Evolutionary conservation across 2,797 vertebrate species (phyloP), one percentile per base, ranked within the genome.

Genomic region (Poeciliopsis gracilis): DNA sequence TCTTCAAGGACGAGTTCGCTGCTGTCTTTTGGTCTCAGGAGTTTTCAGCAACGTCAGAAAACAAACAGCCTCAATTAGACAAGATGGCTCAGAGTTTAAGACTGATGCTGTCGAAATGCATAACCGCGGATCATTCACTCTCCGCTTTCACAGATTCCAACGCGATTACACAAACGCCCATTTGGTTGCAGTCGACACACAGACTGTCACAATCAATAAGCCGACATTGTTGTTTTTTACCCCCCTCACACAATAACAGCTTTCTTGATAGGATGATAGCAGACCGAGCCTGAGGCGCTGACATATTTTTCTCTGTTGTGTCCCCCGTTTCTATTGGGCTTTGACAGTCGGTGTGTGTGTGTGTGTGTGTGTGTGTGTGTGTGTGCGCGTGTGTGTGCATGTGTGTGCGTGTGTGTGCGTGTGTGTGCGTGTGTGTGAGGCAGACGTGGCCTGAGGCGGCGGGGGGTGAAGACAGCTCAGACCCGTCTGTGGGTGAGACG

Each of bases 161-260:
- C 83, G 78, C 85, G 85, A 93, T 93, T 89, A 90, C 46, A 86
- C 78, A 88, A 90, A 91, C 84, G 79, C 88, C 88, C 81, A 83
- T 85, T 90, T 70, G 81, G 82, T 88, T 12, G 28, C 76, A 83
- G 82, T 88, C 86, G 76, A 82, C 80, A 74, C 83, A 80, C 86
- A 86, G 79, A 84, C 81, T 85, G 90, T 92, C 91, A 86, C 47
- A 86, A 90, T 91, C 92, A 93, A 92, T 92, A 84, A 89, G 85
- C 89, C 84, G 77, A 82, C 66, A 25, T 43, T 81, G 81, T 85
- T 83, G 76, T 84, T 79, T 76, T 61, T 33, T 49, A 1, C 59
- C 84, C 81, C 69, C 69, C 83, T 82, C 85, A 84, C 83, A 84
- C 84, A 85, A 85, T 82, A 88, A 80, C 87, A 89, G 85, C 85